A percentile compares a stretch with the other conserved stretches of the same genome.
Evolutionary conservation across 1,140 invertebrate species (phyloP).

Genomic region (Aphaenogaster floridana): DNA sequence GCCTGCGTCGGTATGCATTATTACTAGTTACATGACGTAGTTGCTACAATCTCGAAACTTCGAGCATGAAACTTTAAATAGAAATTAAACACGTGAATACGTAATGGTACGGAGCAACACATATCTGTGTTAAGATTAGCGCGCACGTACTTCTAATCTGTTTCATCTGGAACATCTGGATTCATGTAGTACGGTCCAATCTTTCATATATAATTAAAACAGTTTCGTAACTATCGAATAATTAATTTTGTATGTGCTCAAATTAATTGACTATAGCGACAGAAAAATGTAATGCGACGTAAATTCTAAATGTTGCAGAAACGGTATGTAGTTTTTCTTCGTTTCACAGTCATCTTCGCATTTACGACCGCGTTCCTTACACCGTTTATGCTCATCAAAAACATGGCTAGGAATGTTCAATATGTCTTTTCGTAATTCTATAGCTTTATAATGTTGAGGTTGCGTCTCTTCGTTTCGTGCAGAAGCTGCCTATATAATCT

Average conservation of each 20-base stretch:
- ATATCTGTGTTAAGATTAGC: neutral
- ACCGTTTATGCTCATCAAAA: too few species aligned
- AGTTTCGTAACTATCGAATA: neutral
- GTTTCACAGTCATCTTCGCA: too few species aligned
- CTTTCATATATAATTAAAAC: neutral
- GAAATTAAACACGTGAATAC: conserved; percentile 53
- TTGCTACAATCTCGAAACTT: conserved; percentile 54
- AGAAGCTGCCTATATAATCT: too few species aligned
- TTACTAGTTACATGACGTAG: conserved; percentile 57
- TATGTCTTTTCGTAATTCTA: too few species aligned
- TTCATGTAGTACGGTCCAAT: neutral
- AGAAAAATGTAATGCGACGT: neutral
- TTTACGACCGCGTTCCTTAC: too few species aligned
- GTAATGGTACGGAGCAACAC: conserved; percentile 34
- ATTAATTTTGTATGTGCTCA: neutral
- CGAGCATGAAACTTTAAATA: conserved; percentile 57
- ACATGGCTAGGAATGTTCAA: too few species aligned
- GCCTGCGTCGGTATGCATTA: conserved; percentile 45
- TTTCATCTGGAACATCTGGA: neutral
- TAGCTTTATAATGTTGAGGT: too few species aligned
- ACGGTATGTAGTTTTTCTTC: too few species aligned
- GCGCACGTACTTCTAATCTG: neutral
- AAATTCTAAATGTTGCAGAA: neutral
- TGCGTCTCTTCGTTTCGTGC: too few species aligned
- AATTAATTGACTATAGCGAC: neutral